Conservation (phyloP, 2,113 vertebrate species). For the Phaetusa simplex region DNA sequence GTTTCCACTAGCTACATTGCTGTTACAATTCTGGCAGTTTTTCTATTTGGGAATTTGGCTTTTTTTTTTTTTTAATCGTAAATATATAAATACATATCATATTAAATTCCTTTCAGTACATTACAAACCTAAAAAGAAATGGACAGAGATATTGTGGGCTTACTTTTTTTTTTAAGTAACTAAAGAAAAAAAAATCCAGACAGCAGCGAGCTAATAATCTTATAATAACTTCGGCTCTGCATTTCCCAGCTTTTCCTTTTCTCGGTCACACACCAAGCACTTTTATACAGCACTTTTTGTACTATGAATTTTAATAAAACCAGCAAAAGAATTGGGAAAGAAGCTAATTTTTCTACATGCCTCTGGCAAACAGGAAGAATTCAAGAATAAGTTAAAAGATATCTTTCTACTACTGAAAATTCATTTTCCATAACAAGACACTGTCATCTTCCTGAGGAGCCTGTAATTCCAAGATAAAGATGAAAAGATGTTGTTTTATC, state of each 20-base stretch:
- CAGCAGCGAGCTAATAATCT: constrained; percentile 47
- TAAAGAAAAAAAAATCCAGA: not conserved
- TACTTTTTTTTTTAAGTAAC: not conserved
- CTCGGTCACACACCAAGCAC: constrained; percentile 33
- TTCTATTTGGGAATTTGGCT: not conserved
- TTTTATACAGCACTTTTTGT: constrained; percentile 40
- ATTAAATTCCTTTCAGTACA: not conserved
- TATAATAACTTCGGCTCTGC: constrained; percentile 36
- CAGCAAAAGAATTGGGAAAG: constrained; percentile 60
- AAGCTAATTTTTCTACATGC: constrained; percentile 67
- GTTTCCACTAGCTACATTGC: not conserved
- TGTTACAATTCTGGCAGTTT: not conserved
- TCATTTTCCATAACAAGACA: constrained; percentile 71
- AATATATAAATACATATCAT: not conserved
- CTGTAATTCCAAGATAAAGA: constrained; percentile 76
- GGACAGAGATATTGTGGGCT: not conserved
- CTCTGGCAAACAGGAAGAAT: constrained; percentile 71
- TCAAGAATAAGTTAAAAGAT: constrained; percentile 66
- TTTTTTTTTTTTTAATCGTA: not conserved
- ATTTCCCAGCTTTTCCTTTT: constrained; percentile 31
- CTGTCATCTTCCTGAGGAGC: constrained; percentile 65
- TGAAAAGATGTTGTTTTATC: constrained; percentile 74
- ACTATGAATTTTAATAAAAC: constrained; percentile 63
- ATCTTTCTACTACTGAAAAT: constrained; percentile 61
- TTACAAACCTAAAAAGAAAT: not conserved